Evolutionary conservation across 2,797 vertebrate genomes (phyloP).

Genomic region (Megalops cyprinoides): DNA sequence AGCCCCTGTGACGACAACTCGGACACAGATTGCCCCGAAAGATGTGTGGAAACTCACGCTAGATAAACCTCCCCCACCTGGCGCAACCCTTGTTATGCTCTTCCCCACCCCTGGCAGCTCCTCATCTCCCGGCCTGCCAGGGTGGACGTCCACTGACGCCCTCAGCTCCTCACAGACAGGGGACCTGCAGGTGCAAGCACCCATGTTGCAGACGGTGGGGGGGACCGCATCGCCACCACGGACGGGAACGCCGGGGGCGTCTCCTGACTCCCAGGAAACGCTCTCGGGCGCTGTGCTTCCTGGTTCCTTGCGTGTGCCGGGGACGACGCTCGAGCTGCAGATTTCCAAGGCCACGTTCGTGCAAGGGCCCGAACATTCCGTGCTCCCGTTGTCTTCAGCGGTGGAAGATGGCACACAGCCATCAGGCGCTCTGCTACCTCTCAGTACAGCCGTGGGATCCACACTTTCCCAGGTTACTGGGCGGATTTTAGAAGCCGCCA

Average conservation of each 20-base stretch:
- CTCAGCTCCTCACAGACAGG: constrained; percentile 24
- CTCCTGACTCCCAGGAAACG: neutral
- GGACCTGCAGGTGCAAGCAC: constrained; percentile 23
- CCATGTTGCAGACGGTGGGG: neutral
- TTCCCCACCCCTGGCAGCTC: constrained; percentile 55
- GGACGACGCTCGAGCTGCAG: constrained; percentile 6
- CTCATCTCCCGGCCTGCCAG: constrained; percentile 27
- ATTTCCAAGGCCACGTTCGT: neutral
- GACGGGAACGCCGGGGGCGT: neutral
- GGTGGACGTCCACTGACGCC: constrained; percentile 1
- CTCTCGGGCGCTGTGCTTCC: neutral
- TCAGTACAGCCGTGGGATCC: neutral
- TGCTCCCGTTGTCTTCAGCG: no score
- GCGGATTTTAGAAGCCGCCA: neutral
- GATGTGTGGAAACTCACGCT: constrained; percentile 65
- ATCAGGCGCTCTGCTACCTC: neutral
- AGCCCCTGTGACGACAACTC: neutral
- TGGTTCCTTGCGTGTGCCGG: neutral
- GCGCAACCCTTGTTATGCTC: constrained; percentile 64
- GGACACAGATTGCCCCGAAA: neutral
- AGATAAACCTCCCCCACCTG: constrained; percentile 60
- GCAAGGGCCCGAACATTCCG: neutral
- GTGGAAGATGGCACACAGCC: neutral
- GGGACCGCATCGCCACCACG: neutral
- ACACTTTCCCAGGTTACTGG: no score